Evolutionary conservation across 2,113 vertebrate species (phyloP).

Genomic region (Setophaga petechia): DNA sequence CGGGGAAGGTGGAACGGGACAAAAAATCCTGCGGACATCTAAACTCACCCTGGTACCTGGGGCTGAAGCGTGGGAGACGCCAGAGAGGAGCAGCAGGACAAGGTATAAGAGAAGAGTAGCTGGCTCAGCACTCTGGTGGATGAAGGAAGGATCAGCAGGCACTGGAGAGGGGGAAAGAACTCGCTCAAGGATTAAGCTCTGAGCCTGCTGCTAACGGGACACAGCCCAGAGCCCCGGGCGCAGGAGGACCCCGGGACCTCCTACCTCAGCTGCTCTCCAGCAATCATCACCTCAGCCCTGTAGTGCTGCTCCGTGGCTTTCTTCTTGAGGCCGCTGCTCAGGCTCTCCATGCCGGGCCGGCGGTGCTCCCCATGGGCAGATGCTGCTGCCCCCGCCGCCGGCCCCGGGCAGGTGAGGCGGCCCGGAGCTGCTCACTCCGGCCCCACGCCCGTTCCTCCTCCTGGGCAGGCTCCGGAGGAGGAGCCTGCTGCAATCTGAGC

Average conservation of each 20-base stretch:
- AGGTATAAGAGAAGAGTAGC: accelerated
- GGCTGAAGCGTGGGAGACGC: not conserved
- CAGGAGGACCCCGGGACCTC: not conserved
- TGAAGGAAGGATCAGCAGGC: not conserved
- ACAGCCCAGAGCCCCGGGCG: not conserved
- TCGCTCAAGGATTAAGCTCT: not conserved
- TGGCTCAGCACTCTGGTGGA: not conserved
- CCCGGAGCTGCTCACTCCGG: not conserved
- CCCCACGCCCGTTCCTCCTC: not conserved
- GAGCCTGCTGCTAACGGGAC: not conserved
- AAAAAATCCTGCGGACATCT: not conserved
- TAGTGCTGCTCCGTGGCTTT: conserved; percentile 77
- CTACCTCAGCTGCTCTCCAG: conserved; percentile 89
- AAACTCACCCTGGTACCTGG: not conserved
- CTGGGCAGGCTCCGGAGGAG: not conserved
- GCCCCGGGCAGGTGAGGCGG: not conserved
- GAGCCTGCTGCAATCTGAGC: not conserved
- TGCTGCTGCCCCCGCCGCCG: not conserved
- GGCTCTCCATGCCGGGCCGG: conserved; percentile 74
- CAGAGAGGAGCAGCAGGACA: not conserved
- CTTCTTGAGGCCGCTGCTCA: conserved; percentile 69
- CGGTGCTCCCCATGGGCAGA: not conserved
- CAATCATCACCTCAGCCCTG: conserved; percentile 85
- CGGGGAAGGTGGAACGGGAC: not conserved
- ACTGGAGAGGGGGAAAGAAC: not conserved